A percentile compares a stretch with the other conserved stretches of the same genome.
Evolutionary conservation across 2,888 invertebrate genomes (phyloP).

Genomic region (Ennomos quercinarius): DNA sequence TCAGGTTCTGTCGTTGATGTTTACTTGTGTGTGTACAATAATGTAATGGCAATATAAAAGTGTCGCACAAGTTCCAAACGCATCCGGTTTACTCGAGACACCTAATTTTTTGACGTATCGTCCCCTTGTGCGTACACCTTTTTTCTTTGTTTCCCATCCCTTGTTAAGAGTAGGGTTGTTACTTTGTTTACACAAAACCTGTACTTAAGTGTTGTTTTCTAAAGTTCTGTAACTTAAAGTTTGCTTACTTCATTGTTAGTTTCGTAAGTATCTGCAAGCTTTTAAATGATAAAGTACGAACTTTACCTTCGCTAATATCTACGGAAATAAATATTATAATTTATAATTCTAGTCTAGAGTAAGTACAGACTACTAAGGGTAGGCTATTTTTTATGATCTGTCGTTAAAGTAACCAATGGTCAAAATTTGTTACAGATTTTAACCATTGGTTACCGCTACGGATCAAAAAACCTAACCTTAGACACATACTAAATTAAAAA

Average conservation of each 20-base stretch:
- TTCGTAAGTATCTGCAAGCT: background rate
- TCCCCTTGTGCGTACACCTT: constrained; percentile 62
- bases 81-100: constrained; percentile 47
- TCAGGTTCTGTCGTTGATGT: background rate
- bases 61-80: constrained; percentile 10
- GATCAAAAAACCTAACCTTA: too few relatives aligned
- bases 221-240: constrained; percentile 11
- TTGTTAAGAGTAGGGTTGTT: constrained; percentile 59
- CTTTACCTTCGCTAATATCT: too few relatives aligned
- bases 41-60: constrained; percentile 19
- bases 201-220: constrained; percentile 20
- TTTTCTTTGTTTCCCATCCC: constrained; percentile 65
- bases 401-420: too few relatives aligned
- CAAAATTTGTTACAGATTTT: too few relatives aligned
- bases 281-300: too few relatives aligned
- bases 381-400: too few relatives aligned
- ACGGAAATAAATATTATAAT: too few relatives aligned
- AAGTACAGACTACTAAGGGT: too few relatives aligned
- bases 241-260: constrained; percentile 8
- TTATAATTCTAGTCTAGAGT: too few relatives aligned
- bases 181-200: constrained; percentile 39
- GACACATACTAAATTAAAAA: too few relatives aligned
- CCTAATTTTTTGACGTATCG: constrained; percentile 73
- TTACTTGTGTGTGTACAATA: constrained; percentile 8
- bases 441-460: too few relatives aligned